phyloP scores from a whole-genome alignment of 1,140 invertebrate genomes.

The Chionoecetes opilio region DNA sequence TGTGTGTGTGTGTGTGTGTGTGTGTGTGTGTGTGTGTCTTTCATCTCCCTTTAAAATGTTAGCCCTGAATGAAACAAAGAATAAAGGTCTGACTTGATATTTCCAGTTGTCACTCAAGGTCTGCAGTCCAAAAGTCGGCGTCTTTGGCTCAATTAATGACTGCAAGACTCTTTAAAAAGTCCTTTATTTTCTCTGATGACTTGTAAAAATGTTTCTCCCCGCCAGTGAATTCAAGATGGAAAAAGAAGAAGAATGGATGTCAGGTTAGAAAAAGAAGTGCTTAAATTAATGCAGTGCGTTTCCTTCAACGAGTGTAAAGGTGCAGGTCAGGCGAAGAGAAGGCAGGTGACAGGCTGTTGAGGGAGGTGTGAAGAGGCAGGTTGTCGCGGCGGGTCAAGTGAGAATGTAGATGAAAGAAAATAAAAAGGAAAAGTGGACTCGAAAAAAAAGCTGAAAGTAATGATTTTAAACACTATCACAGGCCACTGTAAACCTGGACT shows the following conservation, averaged over 20 bases:
- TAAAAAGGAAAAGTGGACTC: not conserved
- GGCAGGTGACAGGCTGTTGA: not conserved
- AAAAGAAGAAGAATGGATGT: not conserved
- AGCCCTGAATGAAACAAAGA: not conserved
- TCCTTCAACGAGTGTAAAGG: not conserved
- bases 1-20: not conserved
- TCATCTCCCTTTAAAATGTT: not conserved
- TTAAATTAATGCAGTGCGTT: not conserved
- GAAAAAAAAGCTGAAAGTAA: too few relatives aligned
- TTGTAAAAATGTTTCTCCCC: not conserved
- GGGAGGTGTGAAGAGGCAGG: not conserved
- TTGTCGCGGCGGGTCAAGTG: not conserved
- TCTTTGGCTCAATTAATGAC: not conserved
- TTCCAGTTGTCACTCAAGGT: not conserved
- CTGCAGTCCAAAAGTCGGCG: not conserved
- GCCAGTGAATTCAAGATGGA: not conserved
- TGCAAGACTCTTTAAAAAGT: not conserved
- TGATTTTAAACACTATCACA: too few relatives aligned
- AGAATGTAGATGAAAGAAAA: not conserved
- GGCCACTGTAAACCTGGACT: too few relatives aligned
- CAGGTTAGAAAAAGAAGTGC: not conserved
- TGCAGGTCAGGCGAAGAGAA: not conserved
- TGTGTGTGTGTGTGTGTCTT: not conserved
- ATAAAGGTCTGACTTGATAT: not conserved
- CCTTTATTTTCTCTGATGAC: constrained; percentile 4